Percentiles rank a stretch among this genome's conserved stretches.
Evolutionary conservation across 2,888 invertebrate species (phyloP).

Genomic region (Griposia aprilina): DNA sequence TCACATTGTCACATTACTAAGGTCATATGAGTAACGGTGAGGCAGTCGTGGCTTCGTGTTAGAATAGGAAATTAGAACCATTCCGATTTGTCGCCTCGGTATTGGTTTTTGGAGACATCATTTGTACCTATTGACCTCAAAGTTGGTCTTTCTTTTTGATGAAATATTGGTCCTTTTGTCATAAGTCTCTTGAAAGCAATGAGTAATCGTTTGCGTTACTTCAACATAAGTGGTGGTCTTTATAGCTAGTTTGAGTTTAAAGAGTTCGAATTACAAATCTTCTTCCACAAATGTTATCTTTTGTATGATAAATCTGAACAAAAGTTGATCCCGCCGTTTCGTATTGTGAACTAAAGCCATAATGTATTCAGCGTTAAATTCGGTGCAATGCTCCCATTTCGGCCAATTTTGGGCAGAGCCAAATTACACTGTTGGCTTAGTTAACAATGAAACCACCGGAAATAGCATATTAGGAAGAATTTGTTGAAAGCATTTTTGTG

Average conservation of each 20-base stretch:
- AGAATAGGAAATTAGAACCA: constrained; percentile 60
- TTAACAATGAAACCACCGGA: constrained; percentile 50
- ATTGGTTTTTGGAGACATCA: constrained; percentile 10
- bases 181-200: not conserved
- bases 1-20: constrained; percentile 83
- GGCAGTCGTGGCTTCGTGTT: constrained; percentile 42
- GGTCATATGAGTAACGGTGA: constrained; percentile 71
- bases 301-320: not conserved
- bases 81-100: constrained; percentile 36
- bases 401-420: constrained; percentile 39
- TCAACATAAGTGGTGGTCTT: not conserved
- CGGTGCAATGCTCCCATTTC: constrained; percentile 35
- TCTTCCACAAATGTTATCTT: not conserved
- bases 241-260: not conserved
- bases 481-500: constrained; percentile 42
- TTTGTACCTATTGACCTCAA: constrained; percentile 12
- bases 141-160: constrained; percentile 10
- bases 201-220: not conserved
- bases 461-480: constrained; percentile 46
- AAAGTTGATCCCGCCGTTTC: not conserved
- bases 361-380: constrained; percentile 18
- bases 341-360: not conserved
- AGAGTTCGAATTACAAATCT: not conserved
- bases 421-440: constrained; percentile 29
- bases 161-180: constrained; percentile 10